phyloP scores from a whole-genome alignment of 1,140 invertebrate genomes.

The Vanessa tameamea region DNA sequence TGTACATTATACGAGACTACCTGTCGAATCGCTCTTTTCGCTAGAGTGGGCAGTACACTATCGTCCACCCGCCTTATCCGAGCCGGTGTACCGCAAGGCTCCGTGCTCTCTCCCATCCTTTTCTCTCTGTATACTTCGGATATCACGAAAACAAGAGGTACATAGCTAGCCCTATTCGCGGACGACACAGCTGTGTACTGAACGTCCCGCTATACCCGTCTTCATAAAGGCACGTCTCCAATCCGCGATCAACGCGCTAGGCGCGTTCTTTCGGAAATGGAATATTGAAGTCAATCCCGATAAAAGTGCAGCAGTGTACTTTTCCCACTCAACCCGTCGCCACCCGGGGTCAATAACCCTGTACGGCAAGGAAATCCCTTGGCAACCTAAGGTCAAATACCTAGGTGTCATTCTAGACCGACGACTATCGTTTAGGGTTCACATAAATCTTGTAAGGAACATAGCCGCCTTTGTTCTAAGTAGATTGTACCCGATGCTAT shows the following conservation, averaged over 20 bases:
- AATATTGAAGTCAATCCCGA: conserved; percentile 1
- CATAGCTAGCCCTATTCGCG: background rate
- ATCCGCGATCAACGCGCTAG: background rate
- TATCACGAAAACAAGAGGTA: background rate
- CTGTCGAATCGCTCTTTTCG: too few species aligned
- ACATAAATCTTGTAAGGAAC: too few species aligned
- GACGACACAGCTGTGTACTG: conserved; percentile 6
- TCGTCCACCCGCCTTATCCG: too few species aligned
- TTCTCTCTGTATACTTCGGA: too few species aligned
- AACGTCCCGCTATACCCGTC: background rate
- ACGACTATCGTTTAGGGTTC: background rate
- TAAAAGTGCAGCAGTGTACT: too few species aligned
- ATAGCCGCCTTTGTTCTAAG: too few species aligned
- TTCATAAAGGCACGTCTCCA: background rate
- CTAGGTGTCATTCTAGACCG: background rate
- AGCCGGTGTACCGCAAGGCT: too few species aligned
- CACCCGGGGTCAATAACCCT: too few species aligned
- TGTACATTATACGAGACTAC: conserved; percentile 3
- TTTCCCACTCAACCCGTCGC: background rate
- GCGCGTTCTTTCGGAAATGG: background rate
- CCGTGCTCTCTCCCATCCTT: background rate
- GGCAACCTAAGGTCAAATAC: background rate
- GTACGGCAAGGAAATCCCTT: too few species aligned
- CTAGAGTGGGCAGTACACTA: background rate
- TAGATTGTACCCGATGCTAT: too few species aligned